Base-by-base conservation (phyloP, 2,113 vertebrate genomes). In the Nannospalax galili region DNA sequence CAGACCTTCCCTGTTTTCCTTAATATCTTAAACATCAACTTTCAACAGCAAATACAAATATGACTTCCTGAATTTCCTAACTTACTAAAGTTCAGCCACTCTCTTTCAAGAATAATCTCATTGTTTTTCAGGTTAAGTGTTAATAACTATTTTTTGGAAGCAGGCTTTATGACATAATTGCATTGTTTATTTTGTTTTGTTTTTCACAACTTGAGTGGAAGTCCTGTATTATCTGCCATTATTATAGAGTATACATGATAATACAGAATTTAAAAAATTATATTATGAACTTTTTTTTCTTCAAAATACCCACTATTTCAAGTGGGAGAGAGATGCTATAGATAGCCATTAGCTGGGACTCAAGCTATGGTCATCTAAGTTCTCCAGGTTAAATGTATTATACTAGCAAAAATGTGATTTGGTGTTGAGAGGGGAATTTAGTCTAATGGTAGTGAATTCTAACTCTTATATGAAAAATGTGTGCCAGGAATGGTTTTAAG, bases 81-180 rank as follows among this genome's bases (percentile, higher is more conserved):
- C 14, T 81, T 69, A 35, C 30, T 67, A 17, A 30, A 84, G 19
- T 70, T 72, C 73, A 22, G 42, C 7, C 16, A 7, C 77, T 7
- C 56, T 48, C n/a, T 67, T 89, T 15, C 64, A 95, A 90, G 58
- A 26, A 40, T 70, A 93, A 7, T 35, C 19, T 88, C 6, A 7
- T 56, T 79, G 28, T 70, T 75, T 84, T 90, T 20, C 17, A 92
- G 60, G 32, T 80, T 77, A 91, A 70, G 70, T 93, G 35, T 78
- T 93, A 78, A 7, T 42, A 90, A 70, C 15, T 40, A 7, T 2
- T 84, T 58, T 95, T 70, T 35, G 60, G 67, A 72, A 19, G 30
- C 7, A 60, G 70, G 14, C 37, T 0, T 84, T 70, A 80, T 93
- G 70, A 60, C 28, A 80, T 64, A 79, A 90, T 93, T 80, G 42